Conservation (phyloP, 2,888 invertebrate species). For the Diaperis boleti region DNA sequence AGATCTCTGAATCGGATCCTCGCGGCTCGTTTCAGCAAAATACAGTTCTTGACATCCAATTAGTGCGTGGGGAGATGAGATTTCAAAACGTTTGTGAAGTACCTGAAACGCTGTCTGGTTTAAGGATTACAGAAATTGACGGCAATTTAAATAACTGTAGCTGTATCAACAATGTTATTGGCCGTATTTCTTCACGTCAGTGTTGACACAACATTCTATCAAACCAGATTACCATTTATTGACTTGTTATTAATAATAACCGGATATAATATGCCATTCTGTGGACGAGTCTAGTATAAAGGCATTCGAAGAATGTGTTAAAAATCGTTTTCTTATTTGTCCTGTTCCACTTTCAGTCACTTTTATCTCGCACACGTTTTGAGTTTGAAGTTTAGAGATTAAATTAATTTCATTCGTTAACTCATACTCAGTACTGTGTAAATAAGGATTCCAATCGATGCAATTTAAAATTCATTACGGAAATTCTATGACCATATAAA, state of each 20-base stretch:
- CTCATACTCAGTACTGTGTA: neutral
- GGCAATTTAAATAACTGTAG: constrained; percentile 21
- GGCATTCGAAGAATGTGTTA: constrained; percentile 12
- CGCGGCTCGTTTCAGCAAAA: constrained; percentile 5
- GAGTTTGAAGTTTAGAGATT: too few relatives aligned
- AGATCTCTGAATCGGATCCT: constrained; percentile 14
- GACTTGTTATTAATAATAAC: constrained; percentile 34
- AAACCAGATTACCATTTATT: constrained; percentile 34
- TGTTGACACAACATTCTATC: constrained; percentile 29
- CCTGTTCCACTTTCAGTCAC: constrained; percentile 24
- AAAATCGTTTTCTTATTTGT: neutral
- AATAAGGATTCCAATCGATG: constrained; percentile 17
- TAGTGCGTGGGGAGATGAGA: constrained; percentile 22
- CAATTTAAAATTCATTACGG: constrained; percentile 31
- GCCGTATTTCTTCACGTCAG: constrained; percentile 17
- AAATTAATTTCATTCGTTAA: constrained; percentile 7
- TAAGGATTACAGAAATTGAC: constrained; percentile 27
- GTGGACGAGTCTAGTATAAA: constrained; percentile 2
- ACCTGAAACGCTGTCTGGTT: constrained; percentile 20
- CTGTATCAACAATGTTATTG: constrained; percentile 16
- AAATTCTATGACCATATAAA: constrained; percentile 12
- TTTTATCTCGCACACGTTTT: too few relatives aligned
- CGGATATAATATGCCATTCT: constrained; percentile 36
- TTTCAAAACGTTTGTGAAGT: constrained; percentile 16
- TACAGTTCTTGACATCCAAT: constrained; percentile 18